These are phyloP conservation scores for Nyctalus aviator DNA, from an alignment of 2,797 vertebrate genomes.

Conservation along the genomic window DNA sequence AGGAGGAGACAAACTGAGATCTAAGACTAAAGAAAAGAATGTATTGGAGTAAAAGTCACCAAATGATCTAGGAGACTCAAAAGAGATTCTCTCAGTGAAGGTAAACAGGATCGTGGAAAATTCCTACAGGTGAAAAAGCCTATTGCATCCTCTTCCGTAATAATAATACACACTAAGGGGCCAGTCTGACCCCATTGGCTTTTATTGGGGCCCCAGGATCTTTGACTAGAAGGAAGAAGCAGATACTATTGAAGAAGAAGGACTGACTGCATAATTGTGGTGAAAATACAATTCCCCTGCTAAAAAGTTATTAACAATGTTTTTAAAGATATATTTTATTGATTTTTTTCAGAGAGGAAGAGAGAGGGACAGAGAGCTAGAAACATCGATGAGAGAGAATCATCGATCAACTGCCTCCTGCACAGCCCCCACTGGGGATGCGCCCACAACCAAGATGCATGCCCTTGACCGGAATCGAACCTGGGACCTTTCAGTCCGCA, in stretches of 20 bases:
- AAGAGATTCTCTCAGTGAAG: background rate
- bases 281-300: background rate
- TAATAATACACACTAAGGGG: background rate
- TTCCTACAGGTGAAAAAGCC: background rate
- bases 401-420: too few relatives aligned
- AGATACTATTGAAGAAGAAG: background rate
- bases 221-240: background rate
- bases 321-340: background rate
- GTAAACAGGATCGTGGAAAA: background rate
- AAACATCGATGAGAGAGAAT: too few relatives aligned
- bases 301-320: background rate
- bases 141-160: background rate
- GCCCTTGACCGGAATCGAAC: too few relatives aligned
- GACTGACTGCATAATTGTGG: background rate
- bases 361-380: too few relatives aligned
- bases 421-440: too few relatives aligned
- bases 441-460: too few relatives aligned
- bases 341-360: too few relatives aligned
- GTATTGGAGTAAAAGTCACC: background rate
- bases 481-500: too few relatives aligned
- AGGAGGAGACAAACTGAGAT: background rate
- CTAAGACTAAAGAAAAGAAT: background rate
- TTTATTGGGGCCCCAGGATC: background rate
- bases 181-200: background rate
- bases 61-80: background rate